Evolutionary conservation across 2,113 vertebrate genomes (phyloP).

Genomic region (Pseudorhombus dupliciocellatus): DNA sequence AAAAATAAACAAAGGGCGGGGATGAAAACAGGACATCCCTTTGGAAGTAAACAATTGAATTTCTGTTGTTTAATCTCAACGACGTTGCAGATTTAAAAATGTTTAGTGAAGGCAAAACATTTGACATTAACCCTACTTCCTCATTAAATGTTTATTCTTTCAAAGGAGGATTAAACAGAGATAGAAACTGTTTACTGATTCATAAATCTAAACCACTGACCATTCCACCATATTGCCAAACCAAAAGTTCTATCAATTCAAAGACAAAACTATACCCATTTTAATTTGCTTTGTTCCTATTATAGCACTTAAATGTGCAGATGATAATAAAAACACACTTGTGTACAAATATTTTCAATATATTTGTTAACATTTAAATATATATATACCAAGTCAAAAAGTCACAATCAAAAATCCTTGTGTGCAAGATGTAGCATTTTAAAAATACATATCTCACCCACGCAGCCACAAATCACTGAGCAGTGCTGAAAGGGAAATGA

Average conservation of each 20-base stretch:
- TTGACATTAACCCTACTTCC: neutral
- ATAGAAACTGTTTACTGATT: neutral
- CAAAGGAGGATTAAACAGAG: neutral
- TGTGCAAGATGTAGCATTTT: constrained; percentile 23
- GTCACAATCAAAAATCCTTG: constrained; percentile 7
- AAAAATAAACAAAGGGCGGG: too few species aligned
- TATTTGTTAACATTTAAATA: constrained; percentile 57
- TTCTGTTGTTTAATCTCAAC: too few species aligned
- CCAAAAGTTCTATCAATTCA: neutral
- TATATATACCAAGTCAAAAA: constrained; percentile 40
- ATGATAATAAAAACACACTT: constrained; percentile 23
- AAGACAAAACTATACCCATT: neutral
- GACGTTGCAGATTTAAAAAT: neutral
- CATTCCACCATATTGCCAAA: neutral
- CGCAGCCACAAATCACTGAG: constrained; percentile 46
- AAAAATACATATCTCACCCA: constrained; percentile 32
- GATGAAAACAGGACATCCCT: too few species aligned
- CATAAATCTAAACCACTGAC: neutral
- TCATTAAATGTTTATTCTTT: neutral
- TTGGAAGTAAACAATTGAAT: too few species aligned
- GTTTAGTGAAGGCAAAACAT: neutral
- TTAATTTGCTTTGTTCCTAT: neutral
- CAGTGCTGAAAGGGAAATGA: constrained; percentile 9
- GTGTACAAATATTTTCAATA: constrained; percentile 56
- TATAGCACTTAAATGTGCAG: constrained; percentile 55